Evolutionary conservation across 2,113 vertebrate species (phyloP), one percentile per base, ranked within the genome.

Genomic region (Raja brachyura): DNA sequence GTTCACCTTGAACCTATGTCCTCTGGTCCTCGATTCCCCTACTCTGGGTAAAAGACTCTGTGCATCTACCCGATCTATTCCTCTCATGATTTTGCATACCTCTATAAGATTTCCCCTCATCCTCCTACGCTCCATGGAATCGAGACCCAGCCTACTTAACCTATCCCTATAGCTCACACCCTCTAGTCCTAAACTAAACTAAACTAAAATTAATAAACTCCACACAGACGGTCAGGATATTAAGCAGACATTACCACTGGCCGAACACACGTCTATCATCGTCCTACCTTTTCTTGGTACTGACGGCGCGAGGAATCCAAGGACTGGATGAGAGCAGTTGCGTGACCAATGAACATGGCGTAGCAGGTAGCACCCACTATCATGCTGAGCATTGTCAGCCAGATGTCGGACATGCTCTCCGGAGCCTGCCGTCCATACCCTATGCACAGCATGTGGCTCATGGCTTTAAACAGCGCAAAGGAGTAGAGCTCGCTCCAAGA

Each of bases 391-490:
- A 99, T 99, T 2, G 98, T 99, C 66, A 99, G 96, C 98, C 98
- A 99, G 96, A 99, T 98, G 95, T 99, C 98, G 0, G 98, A 98
- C 98, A 99, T 99, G 96, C 98, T 98, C 96, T 99, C 98, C 0
- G 98, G 98, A 0, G 98, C 98, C 95, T 99, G 98, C 54, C 98
- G 96, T 79, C 98, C 98, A 0, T 99, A 99, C 9, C 98, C 98
- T 0, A 99, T 99, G 95, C 98, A 99, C 76, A 99, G 96, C 98
- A 99, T 99, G 97, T 99, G 99, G 95, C 99, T 99, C 99, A 99
- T 99, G 93, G 99, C 98, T 96, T 99, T 99, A 96, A 99, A 99
- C 94, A 99, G 97, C 5, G 98, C 98, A 0, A 98, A 99, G 95
- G 98, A 99, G 94, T 99, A 99, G 4, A 99, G 97, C 95, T 99